Conservation (phyloP, 2,888 invertebrate genomes). For the Xestia ashworthii region DNA sequence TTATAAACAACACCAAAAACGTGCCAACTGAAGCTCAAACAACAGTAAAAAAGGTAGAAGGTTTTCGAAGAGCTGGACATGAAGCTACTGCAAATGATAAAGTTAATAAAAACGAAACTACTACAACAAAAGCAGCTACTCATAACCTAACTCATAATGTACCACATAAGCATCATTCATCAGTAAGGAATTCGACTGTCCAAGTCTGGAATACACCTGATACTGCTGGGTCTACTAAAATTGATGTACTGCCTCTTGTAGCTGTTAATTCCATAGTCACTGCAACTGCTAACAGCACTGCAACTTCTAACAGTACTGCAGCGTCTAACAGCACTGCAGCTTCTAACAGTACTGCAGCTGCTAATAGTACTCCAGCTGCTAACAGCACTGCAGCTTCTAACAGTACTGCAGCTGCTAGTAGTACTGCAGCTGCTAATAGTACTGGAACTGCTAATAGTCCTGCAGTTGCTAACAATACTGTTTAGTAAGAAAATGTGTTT, state of each 20-base stretch:
- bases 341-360: not conserved
- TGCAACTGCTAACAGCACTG: slow-evolving; percentile 6
- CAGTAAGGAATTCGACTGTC: slow-evolving; percentile 8
- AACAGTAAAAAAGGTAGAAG: not conserved
- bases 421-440: not conserved
- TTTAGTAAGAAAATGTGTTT: slow-evolving; percentile 23
- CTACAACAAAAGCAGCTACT: not conserved
- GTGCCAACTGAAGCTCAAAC: not conserved
- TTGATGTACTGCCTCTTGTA: not conserved
- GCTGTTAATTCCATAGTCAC: slow-evolving; percentile 18
- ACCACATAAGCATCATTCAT: not conserved
- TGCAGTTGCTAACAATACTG: not conserved
- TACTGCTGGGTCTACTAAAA: not conserved
- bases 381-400: slow-evolving; percentile 1
- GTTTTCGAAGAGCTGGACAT: slow-evolving; percentile 35
- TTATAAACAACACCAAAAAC: slow-evolving; percentile 10
- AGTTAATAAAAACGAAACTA: not conserved
- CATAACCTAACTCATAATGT: not conserved
- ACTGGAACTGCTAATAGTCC: not conserved
- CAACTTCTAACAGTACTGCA: not conserved
- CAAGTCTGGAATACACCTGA: slow-evolving; percentile 9
- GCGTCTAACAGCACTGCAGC: not conserved
- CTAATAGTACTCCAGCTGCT: not conserved
- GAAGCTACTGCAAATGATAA: slow-evolving; percentile 4
- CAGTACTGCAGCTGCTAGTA: not conserved